Evolutionary conservation across 2,888 invertebrate species (phyloP), one percentile per base, ranked within the genome.

Genomic region (Erebia palarica): DNA sequence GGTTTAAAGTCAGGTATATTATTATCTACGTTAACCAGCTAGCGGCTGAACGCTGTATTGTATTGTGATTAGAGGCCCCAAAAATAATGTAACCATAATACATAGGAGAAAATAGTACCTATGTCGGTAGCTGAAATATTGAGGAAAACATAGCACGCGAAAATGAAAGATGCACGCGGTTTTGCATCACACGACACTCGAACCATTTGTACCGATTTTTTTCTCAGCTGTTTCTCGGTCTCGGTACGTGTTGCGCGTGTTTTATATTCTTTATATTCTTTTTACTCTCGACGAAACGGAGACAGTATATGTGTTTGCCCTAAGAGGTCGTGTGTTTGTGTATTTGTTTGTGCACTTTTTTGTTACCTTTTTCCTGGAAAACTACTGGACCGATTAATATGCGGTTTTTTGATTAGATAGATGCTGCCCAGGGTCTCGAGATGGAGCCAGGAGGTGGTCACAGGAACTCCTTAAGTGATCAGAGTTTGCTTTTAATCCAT

Each of bases 171-270:
- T 4, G 27, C 36, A 36, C 36, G 70, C 64, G 69, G 75, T 75
- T 78, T 77, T 77, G 78, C 78, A 87, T 90, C 90, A 83, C 87
- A 87, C 84, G 88, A 90, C 79, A 77, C 81, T 88, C 87, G 80
- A 79, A 83, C 86, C 88, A 88, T 84, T 81, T 82, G 79, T 80
- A 75, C 77, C 76, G 68, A 61, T 51, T 71, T 72, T 75, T 73
- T 78, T 74, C 59, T 65, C 58, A 69, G 18, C 51, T 53, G 47
- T 55, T 70, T 73, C 69, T 72, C 72, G 67, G 68, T 72, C 70
- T 73, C 71, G 68, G 68, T 69, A 71, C 59, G 55, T 47, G 53
- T 69, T 65, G 68, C 71, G 70, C 73, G 73, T 68, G 53, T 71
- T 51, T 66, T 59, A 36, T 10, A 44, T 42, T 60, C 18, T 53